Conservation (phyloP, 2,113 vertebrate species). For the Trochalopteron elliotii region DNA sequence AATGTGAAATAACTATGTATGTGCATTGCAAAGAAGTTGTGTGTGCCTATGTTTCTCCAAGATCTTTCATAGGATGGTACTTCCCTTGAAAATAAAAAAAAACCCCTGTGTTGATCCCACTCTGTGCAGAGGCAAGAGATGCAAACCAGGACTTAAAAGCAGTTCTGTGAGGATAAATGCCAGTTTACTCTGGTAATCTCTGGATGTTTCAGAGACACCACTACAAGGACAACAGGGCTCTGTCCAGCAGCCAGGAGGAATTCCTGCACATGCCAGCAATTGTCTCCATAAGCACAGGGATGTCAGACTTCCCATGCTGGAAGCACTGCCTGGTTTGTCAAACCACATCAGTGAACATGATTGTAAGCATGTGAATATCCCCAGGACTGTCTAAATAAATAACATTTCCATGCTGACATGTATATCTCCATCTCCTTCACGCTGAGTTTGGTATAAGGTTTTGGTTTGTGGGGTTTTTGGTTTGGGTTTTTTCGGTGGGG, state of each 20-base stretch:
- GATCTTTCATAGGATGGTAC: not conserved
- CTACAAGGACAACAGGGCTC: not conserved
- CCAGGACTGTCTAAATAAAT: not conserved
- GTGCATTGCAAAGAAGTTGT: rapidly evolving
- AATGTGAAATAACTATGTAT: not conserved
- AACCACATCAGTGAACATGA: not conserved
- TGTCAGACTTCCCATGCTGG: not conserved
- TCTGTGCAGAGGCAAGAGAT: not conserved
- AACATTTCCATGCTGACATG: not conserved
- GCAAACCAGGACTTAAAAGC: not conserved
- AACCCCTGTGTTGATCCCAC: not conserved
- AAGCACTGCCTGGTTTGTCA: not conserved
- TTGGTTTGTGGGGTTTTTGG: too few species aligned
- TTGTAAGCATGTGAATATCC: not conserved
- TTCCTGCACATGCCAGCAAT: not conserved
- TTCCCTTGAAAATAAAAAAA: not conserved
- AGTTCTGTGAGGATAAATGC: not conserved
- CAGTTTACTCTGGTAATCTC: not conserved
- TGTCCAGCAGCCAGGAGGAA: not conserved
- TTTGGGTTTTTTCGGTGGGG: too few species aligned
- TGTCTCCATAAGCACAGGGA: not conserved
- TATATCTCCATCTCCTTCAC: not conserved
- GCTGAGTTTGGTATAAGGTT: not conserved
- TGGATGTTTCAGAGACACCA: not conserved
- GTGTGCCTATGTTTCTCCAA: not conserved